Evolutionary conservation across 2,888 invertebrate genomes (phyloP).

Genomic region (Gryllus longicercus): DNA sequence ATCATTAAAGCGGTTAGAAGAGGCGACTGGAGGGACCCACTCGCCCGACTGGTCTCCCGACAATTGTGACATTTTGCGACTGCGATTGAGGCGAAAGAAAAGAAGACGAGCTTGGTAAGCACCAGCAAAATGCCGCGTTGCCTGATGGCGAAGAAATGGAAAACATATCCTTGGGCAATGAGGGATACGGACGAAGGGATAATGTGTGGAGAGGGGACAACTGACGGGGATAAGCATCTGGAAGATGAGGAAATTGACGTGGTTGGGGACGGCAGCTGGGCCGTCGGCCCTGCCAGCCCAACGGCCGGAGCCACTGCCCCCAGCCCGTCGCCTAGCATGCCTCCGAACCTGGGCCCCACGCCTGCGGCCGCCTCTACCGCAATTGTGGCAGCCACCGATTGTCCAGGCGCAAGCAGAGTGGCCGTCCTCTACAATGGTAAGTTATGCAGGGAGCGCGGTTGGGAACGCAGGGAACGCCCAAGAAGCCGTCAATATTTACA

Average conservation of each 20-base stretch:
- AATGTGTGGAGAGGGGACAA: slow-evolving; percentile 43
- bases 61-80: too few relatives aligned
- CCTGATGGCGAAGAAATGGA: slow-evolving; percentile 95
- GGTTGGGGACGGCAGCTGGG: slow-evolving; percentile 56
- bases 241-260: slow-evolving; percentile 79
- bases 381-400: slow-evolving; percentile 20
- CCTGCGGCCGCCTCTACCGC: slow-evolving; percentile 37
- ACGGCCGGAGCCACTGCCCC: slow-evolving; percentile 68
- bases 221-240: slow-evolving; percentile 39
- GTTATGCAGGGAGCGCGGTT: slow-evolving; percentile 41
- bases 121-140: slow-evolving; percentile 81
- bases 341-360: slow-evolving; percentile 40
- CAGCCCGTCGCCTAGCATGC: slow-evolving; percentile 45
- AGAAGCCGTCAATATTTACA: too few relatives aligned
- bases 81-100: too few relatives aligned
- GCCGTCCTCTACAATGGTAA: slow-evolving; percentile 67
- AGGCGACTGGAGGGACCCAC: too few relatives aligned
- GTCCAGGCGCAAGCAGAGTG: slow-evolving; percentile 22
- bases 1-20: too few relatives aligned
- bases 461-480: too few relatives aligned
- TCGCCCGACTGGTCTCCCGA: too few relatives aligned
- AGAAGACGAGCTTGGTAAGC: neutral
- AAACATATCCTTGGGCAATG: slow-evolving; percentile 76
- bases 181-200: slow-evolving; percentile 49
- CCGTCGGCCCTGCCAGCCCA: slow-evolving; percentile 59